Conservation (phyloP, 2,797 vertebrate species). For the Enoplosus armatus region DNA sequence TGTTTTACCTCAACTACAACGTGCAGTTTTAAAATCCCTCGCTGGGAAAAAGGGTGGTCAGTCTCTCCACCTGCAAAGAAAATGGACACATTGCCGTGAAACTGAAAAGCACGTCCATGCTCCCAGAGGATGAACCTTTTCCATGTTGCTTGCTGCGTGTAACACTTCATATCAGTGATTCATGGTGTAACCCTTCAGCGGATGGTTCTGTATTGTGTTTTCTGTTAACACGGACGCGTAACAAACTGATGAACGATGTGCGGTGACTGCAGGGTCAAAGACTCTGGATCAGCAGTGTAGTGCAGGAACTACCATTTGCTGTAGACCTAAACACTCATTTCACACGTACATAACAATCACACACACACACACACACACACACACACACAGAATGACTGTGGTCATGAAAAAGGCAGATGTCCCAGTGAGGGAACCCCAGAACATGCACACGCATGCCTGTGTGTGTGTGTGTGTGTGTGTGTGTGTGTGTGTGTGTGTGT, state of each 20-base stretch:
- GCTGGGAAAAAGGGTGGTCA: neutral
- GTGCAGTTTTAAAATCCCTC: neutral
- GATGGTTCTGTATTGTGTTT: neutral
- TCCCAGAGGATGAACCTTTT: neutral
- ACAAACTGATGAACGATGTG: constrained; percentile 30
- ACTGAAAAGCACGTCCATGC: neutral
- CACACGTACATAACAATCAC: constrained; percentile 38
- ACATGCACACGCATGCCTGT: neutral
- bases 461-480: constrained; percentile 18
- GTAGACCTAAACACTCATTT: constrained; percentile 43
- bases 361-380: constrained; percentile 27
- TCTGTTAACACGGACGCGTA: neutral
- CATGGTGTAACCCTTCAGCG: neutral
- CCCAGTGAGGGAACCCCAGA: constrained; percentile 38
- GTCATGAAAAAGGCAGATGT: constrained; percentile 60
- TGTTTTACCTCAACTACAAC: no score
- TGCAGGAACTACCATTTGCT: constrained; percentile 53
- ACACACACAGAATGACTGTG: constrained; percentile 27
- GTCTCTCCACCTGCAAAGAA: no score
- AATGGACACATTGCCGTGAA: no score
- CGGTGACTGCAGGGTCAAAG: constrained; percentile 25
- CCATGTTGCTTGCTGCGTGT: neutral
- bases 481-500: constrained; percentile 22
- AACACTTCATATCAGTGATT: neutral
- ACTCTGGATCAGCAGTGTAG: constrained; percentile 22